A percentile compares a stretch with the other conserved stretches of the same genome.
Evolutionary conservation across 2,888 invertebrate genomes (phyloP).

Genomic region (Oligia latruncula): DNA sequence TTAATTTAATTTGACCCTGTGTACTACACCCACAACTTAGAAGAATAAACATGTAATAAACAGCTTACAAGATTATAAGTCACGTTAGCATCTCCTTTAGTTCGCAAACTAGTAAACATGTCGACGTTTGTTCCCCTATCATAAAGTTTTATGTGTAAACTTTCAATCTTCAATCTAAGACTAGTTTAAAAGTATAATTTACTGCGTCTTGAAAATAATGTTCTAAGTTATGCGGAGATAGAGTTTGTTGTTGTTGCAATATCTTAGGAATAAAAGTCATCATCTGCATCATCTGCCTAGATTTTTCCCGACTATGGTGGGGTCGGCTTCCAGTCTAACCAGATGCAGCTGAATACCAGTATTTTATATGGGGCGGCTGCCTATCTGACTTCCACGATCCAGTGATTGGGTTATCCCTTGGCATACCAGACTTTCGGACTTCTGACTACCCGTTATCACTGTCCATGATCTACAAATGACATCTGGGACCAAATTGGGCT

Average conservation of each 20-base stretch:
- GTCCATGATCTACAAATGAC: neutral
- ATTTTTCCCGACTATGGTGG: neutral
- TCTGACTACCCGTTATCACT: neutral
- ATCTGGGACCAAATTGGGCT: too few species aligned
- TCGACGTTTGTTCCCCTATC: neutral
- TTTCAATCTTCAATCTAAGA: constrained; percentile 50
- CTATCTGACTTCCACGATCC: neutral
- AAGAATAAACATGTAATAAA: neutral
- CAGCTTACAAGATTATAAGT: constrained; percentile 12
- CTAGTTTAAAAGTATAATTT: constrained; percentile 56
- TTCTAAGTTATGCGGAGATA: constrained; percentile 30
- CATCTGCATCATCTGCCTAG: neutral
- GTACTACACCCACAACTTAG: neutral
- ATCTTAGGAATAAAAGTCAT: neutral
- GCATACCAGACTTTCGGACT: too few species aligned
- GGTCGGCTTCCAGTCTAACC: neutral
- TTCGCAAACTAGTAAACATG: constrained; percentile 24
- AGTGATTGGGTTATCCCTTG: neutral
- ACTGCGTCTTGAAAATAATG: constrained; percentile 25
- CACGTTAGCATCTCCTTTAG: neutral
- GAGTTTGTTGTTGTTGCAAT: constrained; percentile 41
- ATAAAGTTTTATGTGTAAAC: constrained; percentile 49
- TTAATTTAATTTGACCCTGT: too few species aligned
- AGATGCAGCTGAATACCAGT: neutral
- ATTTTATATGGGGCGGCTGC: neutral